phyloP scores from a whole-genome alignment of 2,113 vertebrate genomes.

The Gila orcuttii region DNA sequence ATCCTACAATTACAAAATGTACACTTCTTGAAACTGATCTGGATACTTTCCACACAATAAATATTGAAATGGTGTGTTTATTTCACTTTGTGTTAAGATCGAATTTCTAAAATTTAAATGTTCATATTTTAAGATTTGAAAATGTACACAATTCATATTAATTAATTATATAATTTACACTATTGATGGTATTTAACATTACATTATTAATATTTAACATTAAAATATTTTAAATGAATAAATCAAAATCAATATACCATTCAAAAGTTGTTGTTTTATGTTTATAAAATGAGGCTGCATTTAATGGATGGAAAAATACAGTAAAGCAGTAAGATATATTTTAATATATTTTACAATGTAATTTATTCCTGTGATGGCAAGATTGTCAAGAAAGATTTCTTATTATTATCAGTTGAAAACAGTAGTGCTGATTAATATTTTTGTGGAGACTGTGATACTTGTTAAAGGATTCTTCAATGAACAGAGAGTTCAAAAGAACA shows the following conservation, averaged over 20 bases:
- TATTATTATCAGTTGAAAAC: too few species aligned
- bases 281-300: not conserved
- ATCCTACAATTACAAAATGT: not conserved
- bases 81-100: not conserved
- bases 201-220: not conserved
- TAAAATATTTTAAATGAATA: not conserved
- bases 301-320: too few species aligned
- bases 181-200: not conserved
- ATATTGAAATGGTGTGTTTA: not conserved
- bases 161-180: not conserved
- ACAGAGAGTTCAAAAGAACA: not conserved
- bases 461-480: not conserved
- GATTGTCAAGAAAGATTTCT: too few species aligned
- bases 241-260: not conserved
- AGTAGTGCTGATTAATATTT: too few species aligned
- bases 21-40: too few species aligned
- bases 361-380: too few species aligned
- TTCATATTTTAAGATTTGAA: not conserved
- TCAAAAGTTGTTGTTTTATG: not conserved
- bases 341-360: too few species aligned
- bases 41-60: not conserved
- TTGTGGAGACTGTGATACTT: not conserved
- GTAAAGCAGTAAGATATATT: too few species aligned
- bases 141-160: not conserved
- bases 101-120: not conserved